phyloP scores from a whole-genome alignment of 53 echinoderm and acorn worm species.

The Holothuria leucospilota region DNA sequence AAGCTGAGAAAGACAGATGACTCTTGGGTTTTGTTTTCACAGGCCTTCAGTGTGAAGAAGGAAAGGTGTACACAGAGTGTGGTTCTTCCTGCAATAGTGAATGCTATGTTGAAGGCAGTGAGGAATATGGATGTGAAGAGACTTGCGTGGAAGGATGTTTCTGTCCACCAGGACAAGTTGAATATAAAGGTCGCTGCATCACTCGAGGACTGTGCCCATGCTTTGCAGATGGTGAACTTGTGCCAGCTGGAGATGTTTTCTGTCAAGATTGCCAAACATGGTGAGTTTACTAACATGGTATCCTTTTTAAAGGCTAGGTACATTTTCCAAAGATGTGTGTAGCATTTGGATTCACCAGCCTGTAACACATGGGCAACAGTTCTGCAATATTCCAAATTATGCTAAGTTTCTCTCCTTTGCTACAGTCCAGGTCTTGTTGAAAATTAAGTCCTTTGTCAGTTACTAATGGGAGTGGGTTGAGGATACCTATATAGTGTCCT shows the following conservation, averaged over 20 bases:
- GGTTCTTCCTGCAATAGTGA: slow-evolving; percentile 60
- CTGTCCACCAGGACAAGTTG: slow-evolving; percentile 68
- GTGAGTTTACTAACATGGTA: slow-evolving; percentile 42
- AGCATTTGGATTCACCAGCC: too few relatives aligned
- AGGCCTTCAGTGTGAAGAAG: slow-evolving; percentile 82
- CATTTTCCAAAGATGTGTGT: too few relatives aligned
- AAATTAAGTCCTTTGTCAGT: too few relatives aligned
- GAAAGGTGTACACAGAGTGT: slow-evolving; percentile 72
- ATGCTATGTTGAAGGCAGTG: slow-evolving; percentile 57
- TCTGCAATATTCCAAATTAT: too few relatives aligned
- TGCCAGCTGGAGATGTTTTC: slow-evolving; percentile 41
- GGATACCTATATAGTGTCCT: too few relatives aligned
- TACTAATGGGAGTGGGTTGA: too few relatives aligned
- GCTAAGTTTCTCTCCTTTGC: too few relatives aligned
- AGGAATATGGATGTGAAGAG: slow-evolving; percentile 34
- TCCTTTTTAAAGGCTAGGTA: too few relatives aligned
- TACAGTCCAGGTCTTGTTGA: too few relatives aligned
- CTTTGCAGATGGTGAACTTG: slow-evolving; percentile 18
- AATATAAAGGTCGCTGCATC: slow-evolving; percentile 59
- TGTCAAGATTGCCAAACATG: slow-evolving; percentile 71
- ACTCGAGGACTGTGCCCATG: slow-evolving; percentile 66
- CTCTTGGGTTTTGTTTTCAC: not conserved
- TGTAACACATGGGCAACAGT: too few relatives aligned
- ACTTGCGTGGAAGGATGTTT: slow-evolving; percentile 85
- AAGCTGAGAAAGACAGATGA: too few relatives aligned